Evolutionary conservation across 1,140 invertebrate genomes (phyloP), one percentile per base, ranked within the genome.

Genomic region (Mya arenaria): DNA sequence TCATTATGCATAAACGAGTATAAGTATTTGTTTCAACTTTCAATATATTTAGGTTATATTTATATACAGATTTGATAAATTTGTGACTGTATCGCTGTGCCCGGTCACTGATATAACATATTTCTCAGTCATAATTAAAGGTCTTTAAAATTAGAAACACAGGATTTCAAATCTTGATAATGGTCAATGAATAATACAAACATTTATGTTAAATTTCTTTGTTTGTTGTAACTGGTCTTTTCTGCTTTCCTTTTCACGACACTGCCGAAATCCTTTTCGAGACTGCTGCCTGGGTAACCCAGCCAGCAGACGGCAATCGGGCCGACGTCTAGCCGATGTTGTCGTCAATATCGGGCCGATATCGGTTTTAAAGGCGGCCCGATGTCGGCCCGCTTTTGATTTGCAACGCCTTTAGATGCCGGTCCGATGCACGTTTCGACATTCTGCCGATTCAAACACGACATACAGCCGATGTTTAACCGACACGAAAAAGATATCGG

Each of bases 1-100:
- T 63, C 60, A 63, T 63, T 63, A 10, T 63, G 60, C 60, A 63
- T 10, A 63, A 63, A 63, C 60, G 60, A 63, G 60, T 63, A 63
- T 63, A 63, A 63, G 60, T 63, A 63, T 63, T 63, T 63, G 60
- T 63, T 63, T 63, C 60, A 63, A 63, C 60, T 63, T 63, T 63
- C 60, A 63, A 63, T 63, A 63, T 63, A 63, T 63, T 63, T 63
- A 63, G 60, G 60, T 63, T 63, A 63, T 63, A 63, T 63, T 63
- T 63, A 63, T 63, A 63, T 63, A 63, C 60, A 63, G 60, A 63
- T 63, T 63, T 63, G 60, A 63, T 63, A 63, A 63, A 63, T 32
- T 63, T 63, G 60, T 63, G 60, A 63, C 60, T 63, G 60, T 63
- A 63, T 63, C 60, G 60, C 60, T 63, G 60, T 63, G 60, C 60